phyloP scores from a whole-genome alignment of 2,113 vertebrate genomes.

The Edolisoma coerulescens region DNA sequence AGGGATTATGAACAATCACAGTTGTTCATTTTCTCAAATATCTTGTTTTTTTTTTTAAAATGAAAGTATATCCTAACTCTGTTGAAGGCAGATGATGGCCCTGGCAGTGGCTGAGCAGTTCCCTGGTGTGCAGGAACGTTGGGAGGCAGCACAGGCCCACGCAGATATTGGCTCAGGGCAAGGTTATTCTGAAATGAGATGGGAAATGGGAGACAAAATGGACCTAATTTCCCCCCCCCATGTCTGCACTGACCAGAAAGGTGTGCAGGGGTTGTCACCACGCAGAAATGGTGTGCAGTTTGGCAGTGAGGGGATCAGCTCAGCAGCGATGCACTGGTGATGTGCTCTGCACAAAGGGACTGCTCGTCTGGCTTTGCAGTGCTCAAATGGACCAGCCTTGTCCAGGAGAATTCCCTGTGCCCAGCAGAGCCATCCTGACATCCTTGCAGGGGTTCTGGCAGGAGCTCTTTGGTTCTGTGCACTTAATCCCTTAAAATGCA shows the following conservation, averaged over 20 bases:
- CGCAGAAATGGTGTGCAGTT: neutral
- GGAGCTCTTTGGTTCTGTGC: neutral
- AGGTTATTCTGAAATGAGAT: rapidly evolving
- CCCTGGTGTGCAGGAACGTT: neutral
- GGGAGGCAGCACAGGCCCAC: neutral
- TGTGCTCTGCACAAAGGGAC: neutral
- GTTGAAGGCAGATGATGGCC: neutral
- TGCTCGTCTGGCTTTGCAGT: neutral
- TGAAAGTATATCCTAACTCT: neutral
- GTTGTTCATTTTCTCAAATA: neutral
- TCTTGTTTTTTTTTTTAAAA: neutral
- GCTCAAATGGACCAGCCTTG: neutral
- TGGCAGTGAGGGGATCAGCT: neutral
- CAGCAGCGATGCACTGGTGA: neutral
- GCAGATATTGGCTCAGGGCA: neutral
- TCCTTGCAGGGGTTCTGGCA: neutral
- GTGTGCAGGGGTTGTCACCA: neutral
- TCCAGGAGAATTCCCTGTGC: neutral
- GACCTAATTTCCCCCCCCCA: neutral
- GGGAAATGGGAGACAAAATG: neutral
- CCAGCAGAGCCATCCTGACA: neutral
- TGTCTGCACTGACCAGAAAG: neutral
- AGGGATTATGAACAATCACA: neutral
- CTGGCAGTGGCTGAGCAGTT: neutral
- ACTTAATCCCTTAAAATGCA: neutral